Conservation (phyloP, 2,888 invertebrate genomes). For the Chaitophorus viminalis region DNA sequence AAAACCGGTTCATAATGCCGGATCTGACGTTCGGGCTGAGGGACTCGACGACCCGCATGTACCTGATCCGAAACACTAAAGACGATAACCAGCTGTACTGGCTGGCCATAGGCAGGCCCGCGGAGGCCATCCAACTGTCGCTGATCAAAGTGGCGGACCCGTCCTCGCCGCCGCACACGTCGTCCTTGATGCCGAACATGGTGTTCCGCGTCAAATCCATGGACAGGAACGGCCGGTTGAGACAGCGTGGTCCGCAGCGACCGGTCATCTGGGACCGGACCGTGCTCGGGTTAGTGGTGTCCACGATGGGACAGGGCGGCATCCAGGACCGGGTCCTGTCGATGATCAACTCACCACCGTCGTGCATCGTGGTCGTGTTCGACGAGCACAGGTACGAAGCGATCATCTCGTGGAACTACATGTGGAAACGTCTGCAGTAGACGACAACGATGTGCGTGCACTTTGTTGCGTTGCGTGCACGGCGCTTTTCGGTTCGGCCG, state of each 20-base stretch:
- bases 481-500: no score
- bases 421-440: not conserved
- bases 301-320: not conserved
- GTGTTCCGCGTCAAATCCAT: not conserved
- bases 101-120: constrained; percentile 1
- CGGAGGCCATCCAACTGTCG: not conserved
- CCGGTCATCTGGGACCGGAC: constrained; percentile 17
- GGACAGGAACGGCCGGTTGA: not conserved
- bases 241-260: not conserved
- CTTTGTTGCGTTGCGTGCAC: not conserved
- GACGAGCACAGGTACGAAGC: not conserved
- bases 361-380: not conserved
- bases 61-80: not conserved
- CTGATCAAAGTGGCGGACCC: constrained; percentile 39
- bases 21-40: constrained; percentile 5
- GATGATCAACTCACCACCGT: not conserved
- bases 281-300: not conserved
- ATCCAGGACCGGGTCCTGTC: not conserved
- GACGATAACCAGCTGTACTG: constrained; percentile 1
- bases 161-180: not conserved
- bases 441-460: not conserved
- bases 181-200: not conserved
- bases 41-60: not conserved
- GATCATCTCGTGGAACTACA: not conserved
- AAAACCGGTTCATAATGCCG: constrained; percentile 8